These are phyloP conservation scores for Aphidius ervi DNA, from an alignment of 1,140 invertebrate genomes.

Conservation along the genomic window DNA sequence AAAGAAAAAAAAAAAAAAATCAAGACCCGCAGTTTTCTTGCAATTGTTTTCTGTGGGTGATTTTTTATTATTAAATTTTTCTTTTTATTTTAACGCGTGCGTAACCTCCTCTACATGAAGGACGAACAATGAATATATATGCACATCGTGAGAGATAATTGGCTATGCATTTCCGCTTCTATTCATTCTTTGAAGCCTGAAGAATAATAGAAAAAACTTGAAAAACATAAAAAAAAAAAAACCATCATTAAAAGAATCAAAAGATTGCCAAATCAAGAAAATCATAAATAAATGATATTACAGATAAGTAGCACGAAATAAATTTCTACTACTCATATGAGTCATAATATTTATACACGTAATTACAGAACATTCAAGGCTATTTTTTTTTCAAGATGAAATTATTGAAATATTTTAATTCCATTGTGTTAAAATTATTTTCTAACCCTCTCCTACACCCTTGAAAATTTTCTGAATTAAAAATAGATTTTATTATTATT, in stretches of 20 bases:
- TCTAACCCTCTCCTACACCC: no score
- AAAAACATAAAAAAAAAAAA: not conserved
- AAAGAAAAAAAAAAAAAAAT: constrained; percentile 14
- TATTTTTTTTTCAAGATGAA: no score
- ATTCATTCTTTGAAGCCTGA: constrained; percentile 11
- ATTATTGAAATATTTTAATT: no score
- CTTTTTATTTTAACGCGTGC: constrained; percentile 9
- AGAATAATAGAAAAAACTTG: constrained; percentile 1
- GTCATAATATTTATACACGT: not conserved
- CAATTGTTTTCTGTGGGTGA: constrained; percentile 21
- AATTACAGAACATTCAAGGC: no score
- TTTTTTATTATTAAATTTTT: constrained; percentile 13
- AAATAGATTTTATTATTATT: no score
- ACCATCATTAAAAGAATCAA: constrained; percentile 1
- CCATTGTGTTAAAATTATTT: no score
- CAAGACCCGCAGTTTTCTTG: constrained; percentile 25
- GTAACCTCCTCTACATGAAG: constrained; percentile 14
- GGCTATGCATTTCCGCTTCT: constrained; percentile 9
- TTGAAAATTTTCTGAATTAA: no score
- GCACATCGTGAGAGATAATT: constrained; percentile 20
- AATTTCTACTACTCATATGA: not conserved
- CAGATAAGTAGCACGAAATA: constrained; percentile 6
- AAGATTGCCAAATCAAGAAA: constrained; percentile 4
- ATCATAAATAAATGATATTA: not conserved
- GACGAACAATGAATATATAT: constrained; percentile 9